Percentiles rank a stretch among this genome's conserved stretches.
Evolutionary conservation across 2,888 invertebrate genomes (phyloP).

Genomic region (Lithosia quadra): DNA sequence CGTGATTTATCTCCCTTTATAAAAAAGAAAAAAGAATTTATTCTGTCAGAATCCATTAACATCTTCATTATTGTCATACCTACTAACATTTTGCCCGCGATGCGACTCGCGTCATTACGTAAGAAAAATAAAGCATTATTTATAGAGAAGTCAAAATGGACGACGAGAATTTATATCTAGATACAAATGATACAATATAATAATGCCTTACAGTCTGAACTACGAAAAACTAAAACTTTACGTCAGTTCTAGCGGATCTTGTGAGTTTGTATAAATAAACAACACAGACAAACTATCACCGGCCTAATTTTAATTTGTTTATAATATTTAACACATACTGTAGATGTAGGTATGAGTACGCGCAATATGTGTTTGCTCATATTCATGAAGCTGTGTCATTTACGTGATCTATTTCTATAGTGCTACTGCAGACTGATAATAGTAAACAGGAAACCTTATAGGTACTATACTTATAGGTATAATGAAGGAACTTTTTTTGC

Average conservation of each 20-base stretch:
- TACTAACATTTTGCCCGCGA: slow-evolving; percentile 29
- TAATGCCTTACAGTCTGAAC: slow-evolving; percentile 21
- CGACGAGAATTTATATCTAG: slow-evolving; percentile 24
- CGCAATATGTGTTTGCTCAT: neutral
- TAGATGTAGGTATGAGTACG: neutral
- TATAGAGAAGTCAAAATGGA: slow-evolving; percentile 15
- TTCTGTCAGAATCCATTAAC: slow-evolving; percentile 47
- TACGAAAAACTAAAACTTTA: slow-evolving; percentile 27
- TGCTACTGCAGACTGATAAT: neutral
- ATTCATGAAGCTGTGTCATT: neutral
- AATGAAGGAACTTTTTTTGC: slow-evolving; percentile 32
- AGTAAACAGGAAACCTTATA: slow-evolving; percentile 13
- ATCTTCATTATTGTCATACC: slow-evolving; percentile 44
- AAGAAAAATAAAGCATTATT: slow-evolving; percentile 30
- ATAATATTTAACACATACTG: slow-evolving; percentile 10
- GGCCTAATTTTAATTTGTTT: slow-evolving; percentile 21
- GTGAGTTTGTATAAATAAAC: slow-evolving; percentile 30
- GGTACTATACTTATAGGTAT: slow-evolving; percentile 7
- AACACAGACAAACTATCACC: slow-evolving; percentile 19
- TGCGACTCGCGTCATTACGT: slow-evolving; percentile 32
- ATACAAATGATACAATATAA: too few relatives aligned
- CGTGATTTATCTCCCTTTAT: slow-evolving; percentile 35
- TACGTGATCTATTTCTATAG: slow-evolving; percentile 2
- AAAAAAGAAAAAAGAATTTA: slow-evolving; percentile 38
- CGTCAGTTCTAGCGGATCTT: slow-evolving; percentile 26